phyloP scores from a whole-genome alignment of 2,113 vertebrate species.

The Corydoras maculifer region DNA sequence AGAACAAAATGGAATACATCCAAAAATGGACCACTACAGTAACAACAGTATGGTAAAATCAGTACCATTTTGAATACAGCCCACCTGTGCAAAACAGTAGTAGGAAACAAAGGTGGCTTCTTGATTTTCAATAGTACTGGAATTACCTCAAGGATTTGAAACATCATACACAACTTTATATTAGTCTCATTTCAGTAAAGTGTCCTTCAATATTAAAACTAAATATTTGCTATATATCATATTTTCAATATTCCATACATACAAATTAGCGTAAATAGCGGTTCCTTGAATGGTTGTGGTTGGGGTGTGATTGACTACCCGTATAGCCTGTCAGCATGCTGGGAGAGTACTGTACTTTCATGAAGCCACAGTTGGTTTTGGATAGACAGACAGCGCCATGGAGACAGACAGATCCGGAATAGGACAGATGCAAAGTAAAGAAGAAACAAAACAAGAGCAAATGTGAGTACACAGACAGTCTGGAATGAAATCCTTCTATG shows the following conservation, averaged over 20 bases:
- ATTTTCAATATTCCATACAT: slow-evolving; percentile 57
- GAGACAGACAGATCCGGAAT: slow-evolving; percentile 37
- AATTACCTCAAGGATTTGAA: slow-evolving; percentile 49
- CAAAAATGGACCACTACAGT: slow-evolving; percentile 70
- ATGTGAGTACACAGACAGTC: background rate
- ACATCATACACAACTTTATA: slow-evolving; percentile 49
- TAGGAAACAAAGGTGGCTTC: slow-evolving; percentile 34
- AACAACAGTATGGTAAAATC: slow-evolving; percentile 62
- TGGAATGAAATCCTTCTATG: too few relatives aligned
- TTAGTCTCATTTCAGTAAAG: slow-evolving; percentile 61
- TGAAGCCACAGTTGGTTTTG: slow-evolving; percentile 4
- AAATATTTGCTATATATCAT: slow-evolving; percentile 60
- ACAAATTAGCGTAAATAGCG: slow-evolving; percentile 69
- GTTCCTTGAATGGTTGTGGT: slow-evolving; percentile 68
- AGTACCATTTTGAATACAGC: slow-evolving; percentile 59
- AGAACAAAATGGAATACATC: slow-evolving; percentile 64
- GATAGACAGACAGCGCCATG: slow-evolving; percentile 10
- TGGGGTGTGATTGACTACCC: slow-evolving; percentile 69
- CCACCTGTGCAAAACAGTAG: slow-evolving; percentile 45
- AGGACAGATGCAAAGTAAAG: slow-evolving; percentile 26
- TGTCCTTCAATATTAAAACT: slow-evolving; percentile 74
- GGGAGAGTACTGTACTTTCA: slow-evolving; percentile 70
- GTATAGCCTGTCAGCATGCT: slow-evolving; percentile 76
- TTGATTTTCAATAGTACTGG: slow-evolving; percentile 55
- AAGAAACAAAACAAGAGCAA: slow-evolving; percentile 15